phyloP scores from a whole-genome alignment of 1,140 invertebrate species.

The Wiebesia pumilae region DNA sequence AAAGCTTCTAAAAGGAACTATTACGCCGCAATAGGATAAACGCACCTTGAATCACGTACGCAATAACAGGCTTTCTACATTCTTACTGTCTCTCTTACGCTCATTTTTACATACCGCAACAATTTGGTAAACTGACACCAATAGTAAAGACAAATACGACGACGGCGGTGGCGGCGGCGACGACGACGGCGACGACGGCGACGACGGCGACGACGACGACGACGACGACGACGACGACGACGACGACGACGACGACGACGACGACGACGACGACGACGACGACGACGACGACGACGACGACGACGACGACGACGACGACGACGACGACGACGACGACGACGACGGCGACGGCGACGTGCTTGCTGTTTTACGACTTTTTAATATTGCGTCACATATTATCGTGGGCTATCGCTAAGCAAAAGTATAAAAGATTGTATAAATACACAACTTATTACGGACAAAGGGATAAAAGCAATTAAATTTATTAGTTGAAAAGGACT shows the following conservation, averaged over 20 bases:
- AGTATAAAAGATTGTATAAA: background rate
- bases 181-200: constrained; percentile 2
- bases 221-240: constrained; percentile 27
- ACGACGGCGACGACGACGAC: constrained; percentile 26
- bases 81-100: constrained; percentile 7
- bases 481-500: constrained; percentile 39
- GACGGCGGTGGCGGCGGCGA: background rate
- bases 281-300: constrained; percentile 20
- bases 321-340: constrained; percentile 25
- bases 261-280: too few species aligned
- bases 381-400: constrained; percentile 33
- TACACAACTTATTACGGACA: background rate
- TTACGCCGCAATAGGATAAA: constrained; percentile 3
- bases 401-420: background rate
- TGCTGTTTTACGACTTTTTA: background rate
- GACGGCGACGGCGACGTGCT: constrained; percentile 14
- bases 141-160: background rate
- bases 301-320: constrained; percentile 3
- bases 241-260: constrained; percentile 26
- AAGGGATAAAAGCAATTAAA: background rate
- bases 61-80: constrained; percentile 5
- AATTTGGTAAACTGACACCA: constrained; percentile 5
- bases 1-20: background rate
- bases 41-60: constrained; percentile 20
- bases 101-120: background rate